Evolutionary conservation across 2,888 invertebrate species (phyloP), one percentile per base, ranked within the genome.

Genomic region (Stratiomys singularior): DNA sequence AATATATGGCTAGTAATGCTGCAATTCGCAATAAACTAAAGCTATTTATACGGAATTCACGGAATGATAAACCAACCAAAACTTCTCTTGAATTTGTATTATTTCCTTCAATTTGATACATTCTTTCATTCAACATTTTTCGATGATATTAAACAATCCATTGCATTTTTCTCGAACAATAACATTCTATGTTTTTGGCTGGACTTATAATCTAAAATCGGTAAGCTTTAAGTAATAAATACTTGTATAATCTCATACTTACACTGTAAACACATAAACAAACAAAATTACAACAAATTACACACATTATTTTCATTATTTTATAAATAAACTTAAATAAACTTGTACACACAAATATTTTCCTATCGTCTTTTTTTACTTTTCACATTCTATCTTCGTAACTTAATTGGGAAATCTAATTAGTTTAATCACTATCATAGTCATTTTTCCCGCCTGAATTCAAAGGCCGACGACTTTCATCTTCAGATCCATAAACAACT

Each of bases 401-500:
- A n/a, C 18, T 52, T 9, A 52, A 52, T n/a, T 52, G 3, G 18
- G 15, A 9, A 52, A 52, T 4, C 5, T 25, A 60, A 23, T 23
- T 13, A 66, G 52, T 84, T 90, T 89, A 91, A 88, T 93, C 91
- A 88, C 92, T 93, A 82, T 93, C 93, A 81, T 93, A 93, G 81
- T 92, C 91, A 82, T 91, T 92, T 82, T 86, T 87, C 2, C 84
- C 84, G n/a, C 91, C 90, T 72, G 94, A 90, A 81, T 93, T 95
- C 72, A 95, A 89, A 0, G 95, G 95, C 80, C 94, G 90, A 78
- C 95, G 90, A 83, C 94, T 94, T 83, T 96, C 96, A 83, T 96
- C 96, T 81, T 96, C 96, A 0, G 96, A 95, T 25, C 97, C 97
- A 86, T 97, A 98, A 83, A 97, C 94, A 9, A 98, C 96, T 81